Base-by-base conservation (phyloP, 92 coral and sea anemone species). In the Montipora capitata region DNA sequence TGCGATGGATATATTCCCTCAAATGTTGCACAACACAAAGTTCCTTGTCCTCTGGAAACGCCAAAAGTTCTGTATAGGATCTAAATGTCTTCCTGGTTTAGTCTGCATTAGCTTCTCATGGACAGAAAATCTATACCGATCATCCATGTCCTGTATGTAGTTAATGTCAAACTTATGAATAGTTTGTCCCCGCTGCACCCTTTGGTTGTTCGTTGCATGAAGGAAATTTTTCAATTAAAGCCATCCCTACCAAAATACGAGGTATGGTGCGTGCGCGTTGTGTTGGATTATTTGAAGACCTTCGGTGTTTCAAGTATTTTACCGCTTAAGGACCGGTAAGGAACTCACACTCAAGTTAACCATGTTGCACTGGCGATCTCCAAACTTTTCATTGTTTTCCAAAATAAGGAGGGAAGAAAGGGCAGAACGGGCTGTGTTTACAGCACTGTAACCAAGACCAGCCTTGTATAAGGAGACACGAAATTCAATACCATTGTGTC, bases 211-310 rank as follows among this genome's bases (percentile, higher is more conserved):
- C 74, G 92, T 64, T 88, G 71, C 57, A 59, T 92, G 65, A 78
- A 92, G 68, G 94, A 89, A 9, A 44, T 76, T 20, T 92, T 92
- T 71, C 82, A 88, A 17, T 65, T 87, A 2, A 87, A 81, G 56
- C 94, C 94, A 8, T 68, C 92, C 20, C 56, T 91, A 57, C 90
- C 85, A 6, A 83, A 61, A 64, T 92, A 92, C 8, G 89, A 84
- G 17, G 56, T 92, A 7, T 82, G 94, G 94, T n/a, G n/a, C n/a
- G n/a, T n/a, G n/a, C n/a, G n/a, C n/a, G n/a, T n/a, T n/a, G n/a
- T n/a, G n/a, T n/a, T n/a, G n/a, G n/a, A n/a, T n/a, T n/a, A n/a
- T n/a, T n/a, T n/a, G 56, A 49, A 40, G 58, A 92, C 83, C 15
- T 78, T 92, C 39, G 72, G 56, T 11, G 57, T 68, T 43, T 72